A percentile compares a stretch with the other conserved stretches of the same genome.
These are phyloP conservation scores for Piaya cayana DNA, from an alignment of 2,113 vertebrate species.

Conservation along the genomic window DNA sequence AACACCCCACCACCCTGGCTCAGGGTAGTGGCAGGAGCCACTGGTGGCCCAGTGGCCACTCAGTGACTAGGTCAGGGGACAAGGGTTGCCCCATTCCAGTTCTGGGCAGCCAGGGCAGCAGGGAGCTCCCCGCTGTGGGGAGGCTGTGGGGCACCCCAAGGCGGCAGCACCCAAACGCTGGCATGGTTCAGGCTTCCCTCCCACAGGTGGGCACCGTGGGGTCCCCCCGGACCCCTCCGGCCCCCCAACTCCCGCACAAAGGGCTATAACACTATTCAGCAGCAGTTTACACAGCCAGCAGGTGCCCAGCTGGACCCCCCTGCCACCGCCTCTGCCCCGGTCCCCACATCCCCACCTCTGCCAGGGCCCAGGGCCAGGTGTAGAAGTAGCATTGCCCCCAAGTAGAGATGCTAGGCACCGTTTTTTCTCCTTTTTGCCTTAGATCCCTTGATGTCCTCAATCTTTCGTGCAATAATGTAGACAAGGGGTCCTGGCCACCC, in stretches of 20 bases:
- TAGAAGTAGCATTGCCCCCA: slow-evolving; percentile 69
- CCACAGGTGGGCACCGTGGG: not conserved
- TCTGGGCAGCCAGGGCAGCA: not conserved
- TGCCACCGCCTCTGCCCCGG: not conserved
- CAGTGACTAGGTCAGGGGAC: not conserved
- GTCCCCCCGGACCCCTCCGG: not conserved
- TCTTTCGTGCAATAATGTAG: slow-evolving; percentile 82
- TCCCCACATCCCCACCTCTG: not conserved
- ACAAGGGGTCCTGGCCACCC: slow-evolving; percentile 50
- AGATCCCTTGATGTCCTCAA: slow-evolving; percentile 74
- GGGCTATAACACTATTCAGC: slow-evolving; percentile 61
- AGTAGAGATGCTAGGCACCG: slow-evolving; percentile 62
- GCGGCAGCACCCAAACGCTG: not conserved
- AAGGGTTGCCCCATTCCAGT: not conserved
- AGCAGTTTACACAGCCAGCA: slow-evolving; percentile 63
- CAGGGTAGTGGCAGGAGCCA: not conserved
- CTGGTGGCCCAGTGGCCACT: not conserved
- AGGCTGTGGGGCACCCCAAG: not conserved
- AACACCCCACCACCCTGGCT: not conserved
- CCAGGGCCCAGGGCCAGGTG: not conserved
- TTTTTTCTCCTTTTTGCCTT: slow-evolving; percentile 79
- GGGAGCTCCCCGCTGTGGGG: not conserved
- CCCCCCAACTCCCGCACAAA: slow-evolving; percentile 30
- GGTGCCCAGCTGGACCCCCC: not conserved
- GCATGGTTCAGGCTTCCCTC: not conserved